phyloP scores from a whole-genome alignment of 2,113 vertebrate genomes.

The Neogobius melanostomus region DNA sequence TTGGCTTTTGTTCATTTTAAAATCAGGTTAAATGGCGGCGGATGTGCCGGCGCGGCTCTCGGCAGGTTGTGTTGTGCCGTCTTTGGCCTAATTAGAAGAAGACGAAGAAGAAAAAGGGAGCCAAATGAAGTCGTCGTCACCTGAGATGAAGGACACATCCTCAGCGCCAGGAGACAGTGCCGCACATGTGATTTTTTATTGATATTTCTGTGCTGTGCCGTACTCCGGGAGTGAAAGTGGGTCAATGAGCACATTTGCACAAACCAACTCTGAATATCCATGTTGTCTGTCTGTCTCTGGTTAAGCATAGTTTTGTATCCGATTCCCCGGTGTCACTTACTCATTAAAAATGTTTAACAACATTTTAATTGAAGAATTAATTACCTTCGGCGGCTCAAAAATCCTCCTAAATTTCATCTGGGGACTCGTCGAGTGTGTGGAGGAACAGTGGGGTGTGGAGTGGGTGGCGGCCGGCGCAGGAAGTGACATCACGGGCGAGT shows the following conservation, averaged over 20 bases:
- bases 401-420: conserved; percentile 80
- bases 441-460: conserved; percentile 58
- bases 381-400: conserved; percentile 83
- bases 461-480: conserved; percentile 41
- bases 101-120: conserved; percentile 31
- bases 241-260: conserved; percentile 72
- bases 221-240: conserved; percentile 62
- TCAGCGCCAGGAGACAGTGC: conserved; percentile 61
- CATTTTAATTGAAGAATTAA: conserved; percentile 89
- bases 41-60: conserved; percentile 45
- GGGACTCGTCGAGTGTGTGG: conserved; percentile 75
- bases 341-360: conserved; percentile 89
- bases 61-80: conserved; percentile 68
- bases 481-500: conserved; percentile 67
- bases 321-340: conserved; percentile 78
- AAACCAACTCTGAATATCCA: conserved; percentile 75
- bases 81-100: conserved; percentile 77
- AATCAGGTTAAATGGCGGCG: conserved; percentile 71
- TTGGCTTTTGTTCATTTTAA: conserved; percentile 65
- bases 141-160: conserved; percentile 79
- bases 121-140: conserved; percentile 75
- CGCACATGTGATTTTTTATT: conserved; percentile 76
- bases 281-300: conserved; percentile 75
- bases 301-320: conserved; percentile 80
- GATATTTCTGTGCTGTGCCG: conserved; percentile 62